Evolutionary conservation across 2,797 vertebrate genomes (phyloP), one percentile per base, ranked within the genome.

Genomic region (Eutrigla gurnardus): DNA sequence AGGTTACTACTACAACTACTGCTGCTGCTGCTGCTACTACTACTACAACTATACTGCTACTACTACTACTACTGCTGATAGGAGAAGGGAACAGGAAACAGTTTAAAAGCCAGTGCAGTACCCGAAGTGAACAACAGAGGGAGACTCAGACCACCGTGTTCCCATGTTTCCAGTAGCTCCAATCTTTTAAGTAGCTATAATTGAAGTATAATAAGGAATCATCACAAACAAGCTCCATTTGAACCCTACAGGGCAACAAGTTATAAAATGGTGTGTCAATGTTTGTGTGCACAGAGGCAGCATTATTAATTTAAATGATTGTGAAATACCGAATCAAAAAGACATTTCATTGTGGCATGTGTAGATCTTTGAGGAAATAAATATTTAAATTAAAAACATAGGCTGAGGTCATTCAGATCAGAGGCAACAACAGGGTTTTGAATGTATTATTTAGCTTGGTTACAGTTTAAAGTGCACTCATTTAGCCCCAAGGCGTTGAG

Each of bases 61-160:
- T 25, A 25, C 25, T 25, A 25, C 25, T 25, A 25, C 25, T 25
- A 25, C 25, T 25, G 25, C 25, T 25, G 25, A 25, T 25, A 25
- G 25, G 25, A 25, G 25, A 25, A 25, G 25, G 25, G 8, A 36
- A 57, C 54, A 57, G 36, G 35, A 57, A 9, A 9, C 52, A 3
- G 1, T 37, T 53, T 11, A 12, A 36, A 36, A 11, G 15, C 7
- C 3, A 9, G 4, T 39, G 70, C 36, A 71, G 7, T 52, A 50
- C 57, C 17, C 2, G n/a, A 6, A 46, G 39, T 36, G 33, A 74
- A 25, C 82, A 67, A 35, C 35, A 40, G 78, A 49, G 75, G 67
- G 74, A 40, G 65, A n/a, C 60, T 42, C 18, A 76, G 52, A 47
- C 32, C 49, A 46, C 37, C 0, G n/a, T 17, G 15, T 53, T 65